Evolutionary conservation across 2,113 vertebrate species (phyloP), one percentile per base, ranked within the genome.

Genomic region (Bucco capensis): DNA sequence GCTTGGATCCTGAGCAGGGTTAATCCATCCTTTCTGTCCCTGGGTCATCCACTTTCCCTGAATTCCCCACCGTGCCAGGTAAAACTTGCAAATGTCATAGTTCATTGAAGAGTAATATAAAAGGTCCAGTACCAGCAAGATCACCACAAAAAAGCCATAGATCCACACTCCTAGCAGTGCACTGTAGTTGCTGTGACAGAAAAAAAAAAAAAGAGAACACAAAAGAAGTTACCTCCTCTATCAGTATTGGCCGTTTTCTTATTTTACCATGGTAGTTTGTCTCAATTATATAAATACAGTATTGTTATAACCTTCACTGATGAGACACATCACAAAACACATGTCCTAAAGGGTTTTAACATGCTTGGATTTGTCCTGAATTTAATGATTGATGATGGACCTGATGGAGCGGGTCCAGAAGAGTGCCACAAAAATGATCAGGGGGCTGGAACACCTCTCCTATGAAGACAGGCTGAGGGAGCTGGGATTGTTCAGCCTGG

Each of bases 31-130:
- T 94, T 94, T 98, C 78, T 98, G 97, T 62, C 98, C 98, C 86
- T 98, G 98, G 80, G 98, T 98, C 96, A 99, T 98, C 99, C 99
- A 99, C 75, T 98, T 98, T 2, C 98, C 98, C 7, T 98, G 98
- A 88, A 99, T 96, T 22, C 99, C 99, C 98, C 99, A 99, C 79
- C 98, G 98, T 28, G 98, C 98, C 98, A 99, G 97, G 97, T 99
- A 99, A 21, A 99, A 97, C 89, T 98, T 98, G 96, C 99, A 99
- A 88, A 99, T 95, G 90, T 99, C 99, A 86, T 99, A 99, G 98
- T 99, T 99, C 97, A 99, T 98, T 60, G 99, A 99, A 22, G 99
- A 99, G 97, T 99, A 99, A 91, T 99, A 99, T 49, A 99, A 96
- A 69, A 99, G 98, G 95, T 99, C 99, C 97, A 99, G 96, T 8